phyloP scores from a whole-genome alignment of 2,888 invertebrate genomes.

The Boloria euphrosyne region DNA sequence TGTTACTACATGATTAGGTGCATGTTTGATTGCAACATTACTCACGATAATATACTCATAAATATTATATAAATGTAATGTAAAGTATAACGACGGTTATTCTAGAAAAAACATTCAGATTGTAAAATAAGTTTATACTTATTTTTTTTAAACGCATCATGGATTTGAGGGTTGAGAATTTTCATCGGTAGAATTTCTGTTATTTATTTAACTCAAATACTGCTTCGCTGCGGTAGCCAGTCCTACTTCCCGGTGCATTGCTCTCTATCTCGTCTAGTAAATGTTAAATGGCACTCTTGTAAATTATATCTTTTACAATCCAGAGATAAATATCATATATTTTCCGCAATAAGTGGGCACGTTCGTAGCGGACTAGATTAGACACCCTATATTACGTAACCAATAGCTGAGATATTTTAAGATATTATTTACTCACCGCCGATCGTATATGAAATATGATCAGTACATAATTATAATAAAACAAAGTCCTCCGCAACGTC shows the following conservation, averaged over 20 bases:
- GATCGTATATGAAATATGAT: not conserved
- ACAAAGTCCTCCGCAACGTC: no score
- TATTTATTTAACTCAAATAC: constrained; percentile 19
- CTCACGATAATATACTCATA: no score
- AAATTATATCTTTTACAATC: constrained; percentile 38
- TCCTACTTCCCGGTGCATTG: constrained; percentile 39
- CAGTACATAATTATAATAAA: no score
- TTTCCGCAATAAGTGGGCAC: constrained; percentile 26
- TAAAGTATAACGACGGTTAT: no score
- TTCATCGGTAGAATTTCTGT: constrained; percentile 4
- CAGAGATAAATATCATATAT: constrained; percentile 35
- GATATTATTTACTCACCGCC: no score
- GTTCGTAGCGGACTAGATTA: constrained; percentile 11
- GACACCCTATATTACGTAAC: not conserved
- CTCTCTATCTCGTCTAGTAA: constrained; percentile 37
- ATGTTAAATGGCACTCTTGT: constrained; percentile 38
- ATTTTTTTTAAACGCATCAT: no score
- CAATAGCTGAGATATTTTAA: not conserved
- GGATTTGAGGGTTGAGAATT: not conserved
- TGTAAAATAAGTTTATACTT: no score
- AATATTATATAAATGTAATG: no score
- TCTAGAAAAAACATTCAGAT: no score
- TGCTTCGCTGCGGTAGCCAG: constrained; percentile 34
- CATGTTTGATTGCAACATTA: no score
- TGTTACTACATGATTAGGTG: no score